Base-by-base conservation (phyloP, 2,888 invertebrate genomes). In the Lamproptera curius region DNA sequence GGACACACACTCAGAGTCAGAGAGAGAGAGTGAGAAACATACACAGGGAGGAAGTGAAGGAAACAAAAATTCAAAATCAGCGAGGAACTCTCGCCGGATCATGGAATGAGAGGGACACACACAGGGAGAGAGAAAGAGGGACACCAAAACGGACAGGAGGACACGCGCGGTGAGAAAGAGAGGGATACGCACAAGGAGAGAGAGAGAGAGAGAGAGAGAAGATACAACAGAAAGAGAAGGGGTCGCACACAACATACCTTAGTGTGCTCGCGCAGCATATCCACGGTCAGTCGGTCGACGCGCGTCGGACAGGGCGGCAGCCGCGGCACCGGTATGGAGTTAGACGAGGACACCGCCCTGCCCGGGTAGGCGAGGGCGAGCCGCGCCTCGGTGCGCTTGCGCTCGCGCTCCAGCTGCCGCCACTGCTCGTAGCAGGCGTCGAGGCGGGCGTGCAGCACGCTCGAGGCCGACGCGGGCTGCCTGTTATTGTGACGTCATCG, bases 371-470 rank as follows among this genome's bases (percentile, higher is more conserved):
- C 92, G 2, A 94, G 86, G 0, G 94, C 95, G 28, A 95, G 75
- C 14, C 93, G 90, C 1, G 93, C 93, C 59, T 94, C 94, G 0
- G 93, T 94, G 55, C 94, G 92, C 70, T 95, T 95, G 6, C 95
- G 83, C 67, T 95, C 95, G 42, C 93, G 91, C 65, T 95, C 95
- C 37, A 95, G 70, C 62, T 92, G 92, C 40, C 93, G 91, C 84
- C 94, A 95, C 59, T 95, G 94, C 52, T 94, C 94, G 68, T 93
- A 93, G 64, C 94, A 94, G 43, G 93, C 92, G 67, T 95, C 95
- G 3, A 95, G 82, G 0, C 92, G 89, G 6, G 90, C 83, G 74
- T 94, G 93, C 1, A 95, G 85, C 23, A 93, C 91, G 20, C 89
- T 88, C 0, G 91, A 90, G 0, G 91, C 89, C 0, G 82, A 73